Conservation (phyloP, 2,113 vertebrate genomes). For the Hippopotamus amphibius region DNA sequence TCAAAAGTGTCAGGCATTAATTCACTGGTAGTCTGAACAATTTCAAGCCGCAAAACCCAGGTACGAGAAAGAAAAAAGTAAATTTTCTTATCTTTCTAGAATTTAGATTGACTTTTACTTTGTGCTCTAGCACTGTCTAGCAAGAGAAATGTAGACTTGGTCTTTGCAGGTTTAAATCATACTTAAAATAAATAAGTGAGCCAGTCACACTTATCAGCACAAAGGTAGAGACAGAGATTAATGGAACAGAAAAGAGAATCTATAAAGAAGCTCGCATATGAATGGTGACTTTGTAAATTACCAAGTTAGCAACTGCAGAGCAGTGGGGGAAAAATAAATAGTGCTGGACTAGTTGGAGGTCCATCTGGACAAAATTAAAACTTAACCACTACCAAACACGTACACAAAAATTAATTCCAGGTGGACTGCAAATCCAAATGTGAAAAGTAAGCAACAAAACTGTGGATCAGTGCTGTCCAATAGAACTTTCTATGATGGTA, state of each 20-base stretch:
- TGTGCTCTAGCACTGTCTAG: not conserved
- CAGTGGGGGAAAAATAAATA: not conserved
- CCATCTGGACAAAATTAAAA: conserved; percentile 20
- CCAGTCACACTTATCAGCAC: not conserved
- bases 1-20: not conserved
- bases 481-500: not conserved
- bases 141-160: not conserved
- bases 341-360: not conserved
- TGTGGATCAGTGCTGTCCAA: not conserved
- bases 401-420: not conserved
- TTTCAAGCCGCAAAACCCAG: not conserved
- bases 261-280: not conserved
- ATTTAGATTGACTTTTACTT: not conserved
- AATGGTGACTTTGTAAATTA: conserved; percentile 38
- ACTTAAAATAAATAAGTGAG: not conserved
- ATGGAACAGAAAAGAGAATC: not conserved
- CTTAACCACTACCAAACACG: not conserved
- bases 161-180: not conserved
- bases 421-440: not conserved
- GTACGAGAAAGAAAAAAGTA: not conserved
- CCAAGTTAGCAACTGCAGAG: not conserved
- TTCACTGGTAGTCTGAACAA: not conserved
- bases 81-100: not conserved
- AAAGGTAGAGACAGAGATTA: not conserved
- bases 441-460: not conserved